Evolutionary conservation across 2,888 invertebrate species (phyloP), one percentile per base, ranked within the genome.

Genomic region (Neoaliturus tenellus): DNA sequence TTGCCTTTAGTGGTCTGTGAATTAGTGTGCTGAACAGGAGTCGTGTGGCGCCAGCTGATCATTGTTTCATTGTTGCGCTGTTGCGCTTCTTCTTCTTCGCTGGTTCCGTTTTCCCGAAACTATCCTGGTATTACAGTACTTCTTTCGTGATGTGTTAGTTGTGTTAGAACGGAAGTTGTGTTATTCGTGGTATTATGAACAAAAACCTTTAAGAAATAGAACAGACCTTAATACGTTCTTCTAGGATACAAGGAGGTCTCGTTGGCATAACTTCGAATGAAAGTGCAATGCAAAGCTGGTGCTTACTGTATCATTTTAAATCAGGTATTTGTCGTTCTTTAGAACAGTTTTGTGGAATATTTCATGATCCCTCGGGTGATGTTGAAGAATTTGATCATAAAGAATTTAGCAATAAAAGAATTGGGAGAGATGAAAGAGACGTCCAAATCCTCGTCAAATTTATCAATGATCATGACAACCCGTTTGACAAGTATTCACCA

Each of bases 221-320:
- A 41, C 75, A 75, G 8, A 8, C 75, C 28, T n/a, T 75, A 20
- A 41, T 44, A 41, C 39, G 44, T 10, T 75, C 75, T 20, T 75
- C 75, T 12, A 75, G 41, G 20, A 41, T 75, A 5, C 75, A 55
- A 25, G 55, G 55, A 23, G 55, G 55, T 3, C 23, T 55, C 10
- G 41, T 75, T 75, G 75, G 75, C 20, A 75, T 75, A 75, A 75
- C 75, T 1, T 67, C 67, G 3, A 67, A 67, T 67, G 67, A 33
- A 67, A 67, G 20, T 67, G 67, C 67, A 8, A 17, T 35, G 17
- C 33, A 67, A 33, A 67, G 33, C 31, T 67, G 35, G 67, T 67
- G 67, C 33, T 31, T 75, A 25, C 41, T 75, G 41, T 75, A 44
- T 41, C 75, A 75, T 25, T 25, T 75, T 1, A 75, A 75, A 75